These are phyloP conservation scores for Chiridota heheva DNA, from an alignment of 35 echinoderm and acorn worm species.

Conservation along the genomic window DNA sequence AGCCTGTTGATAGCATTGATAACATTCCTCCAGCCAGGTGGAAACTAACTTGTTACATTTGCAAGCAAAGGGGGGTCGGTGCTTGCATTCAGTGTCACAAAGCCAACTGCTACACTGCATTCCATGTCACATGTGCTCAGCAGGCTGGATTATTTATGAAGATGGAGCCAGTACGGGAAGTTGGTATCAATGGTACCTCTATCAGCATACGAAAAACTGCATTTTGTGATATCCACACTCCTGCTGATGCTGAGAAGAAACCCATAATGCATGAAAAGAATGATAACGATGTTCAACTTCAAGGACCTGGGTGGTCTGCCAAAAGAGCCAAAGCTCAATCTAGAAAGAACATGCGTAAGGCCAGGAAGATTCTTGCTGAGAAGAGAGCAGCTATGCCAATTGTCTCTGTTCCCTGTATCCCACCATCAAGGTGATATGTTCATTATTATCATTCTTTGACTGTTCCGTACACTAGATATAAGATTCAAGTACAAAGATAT, in stretches of 20 bases:
- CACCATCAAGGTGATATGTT: constrained; percentile 91
- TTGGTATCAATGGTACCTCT: constrained; percentile 88
- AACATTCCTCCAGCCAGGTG: constrained; percentile 95
- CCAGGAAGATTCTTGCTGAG: constrained; percentile 96
- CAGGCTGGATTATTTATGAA: constrained; percentile 98
- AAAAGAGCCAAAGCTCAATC: constrained; percentile 99
- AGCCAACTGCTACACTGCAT: constrained; percentile 99
- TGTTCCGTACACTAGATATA: no score
- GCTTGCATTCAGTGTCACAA: constrained; percentile 99
- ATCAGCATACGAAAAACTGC: constrained; percentile 97
- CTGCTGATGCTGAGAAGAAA: constrained; percentile 90
- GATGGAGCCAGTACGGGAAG: constrained; percentile 96
- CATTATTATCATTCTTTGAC: no score
- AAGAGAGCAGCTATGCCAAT: constrained; percentile 98
- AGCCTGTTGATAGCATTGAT: constrained; percentile 94
- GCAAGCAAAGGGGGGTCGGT: constrained; percentile 91
- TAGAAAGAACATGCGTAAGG: constrained; percentile 98
- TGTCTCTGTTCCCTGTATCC: constrained; percentile 95
- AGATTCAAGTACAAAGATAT: no score
- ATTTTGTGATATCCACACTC: constrained; percentile 97
- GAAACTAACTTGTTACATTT: constrained; percentile 99
- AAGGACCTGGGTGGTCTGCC: constrained; percentile 64
- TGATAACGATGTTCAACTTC: constrained; percentile 39
- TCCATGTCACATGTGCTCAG: constrained; percentile 95
- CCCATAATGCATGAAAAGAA: constrained; percentile 63